These are phyloP conservation scores for Pandion haliaetus DNA, from an alignment of 2,113 vertebrate species.

Conservation along the genomic window DNA sequence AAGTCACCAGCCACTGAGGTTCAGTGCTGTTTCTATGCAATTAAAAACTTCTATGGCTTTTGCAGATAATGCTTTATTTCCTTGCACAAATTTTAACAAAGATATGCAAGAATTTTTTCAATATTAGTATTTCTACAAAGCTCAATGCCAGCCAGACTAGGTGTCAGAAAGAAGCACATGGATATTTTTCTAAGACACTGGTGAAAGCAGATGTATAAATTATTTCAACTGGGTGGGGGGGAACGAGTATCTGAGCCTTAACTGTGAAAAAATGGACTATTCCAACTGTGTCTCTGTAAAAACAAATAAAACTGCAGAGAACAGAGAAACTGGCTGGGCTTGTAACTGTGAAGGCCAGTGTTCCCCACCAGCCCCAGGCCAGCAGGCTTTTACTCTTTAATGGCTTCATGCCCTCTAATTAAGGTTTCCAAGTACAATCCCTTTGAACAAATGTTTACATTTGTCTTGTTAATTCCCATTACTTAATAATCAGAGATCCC, in stretches of 20 bases:
- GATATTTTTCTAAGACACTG: background rate
- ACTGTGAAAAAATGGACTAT: background rate
- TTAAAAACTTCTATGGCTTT: too few species aligned
- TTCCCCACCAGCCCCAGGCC: background rate
- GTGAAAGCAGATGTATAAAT: background rate
- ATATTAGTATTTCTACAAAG: too few species aligned
- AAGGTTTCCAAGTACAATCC: slow-evolving; percentile 9
- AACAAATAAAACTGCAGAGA: background rate
- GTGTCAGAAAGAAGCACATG: background rate
- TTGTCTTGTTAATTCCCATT: slow-evolving; percentile 50
- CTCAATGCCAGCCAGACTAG: background rate
- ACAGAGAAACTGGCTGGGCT: background rate
- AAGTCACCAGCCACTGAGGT: too few species aligned
- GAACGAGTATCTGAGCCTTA: background rate
- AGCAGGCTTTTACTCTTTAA: slow-evolving; percentile 34
- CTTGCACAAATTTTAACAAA: too few species aligned
- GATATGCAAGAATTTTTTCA: too few species aligned
- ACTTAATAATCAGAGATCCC: slow-evolving; percentile 9
- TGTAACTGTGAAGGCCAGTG: background rate
- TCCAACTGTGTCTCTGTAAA: background rate
- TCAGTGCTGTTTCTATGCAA: too few species aligned
- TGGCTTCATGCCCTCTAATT: slow-evolving; percentile 54
- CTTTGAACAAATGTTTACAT: slow-evolving; percentile 65
- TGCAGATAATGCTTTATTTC: too few species aligned
- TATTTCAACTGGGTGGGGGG: background rate